Base-by-base conservation (phyloP, 2,888 invertebrate species). In the Polyploca ridens region DNA sequence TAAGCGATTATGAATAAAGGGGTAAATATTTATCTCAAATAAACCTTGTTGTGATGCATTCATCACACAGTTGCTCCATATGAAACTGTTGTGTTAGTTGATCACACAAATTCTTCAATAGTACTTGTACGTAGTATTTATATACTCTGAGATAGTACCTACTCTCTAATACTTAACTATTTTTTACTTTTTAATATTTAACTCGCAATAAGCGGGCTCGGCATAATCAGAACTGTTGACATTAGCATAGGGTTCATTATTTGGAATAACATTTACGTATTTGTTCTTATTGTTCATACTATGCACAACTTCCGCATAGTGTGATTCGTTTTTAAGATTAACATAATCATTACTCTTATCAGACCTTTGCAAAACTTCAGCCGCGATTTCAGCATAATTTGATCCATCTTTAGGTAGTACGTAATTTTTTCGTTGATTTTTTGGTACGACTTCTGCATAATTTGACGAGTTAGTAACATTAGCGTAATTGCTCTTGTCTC, bases 181-280 rank as follows among this genome's bases (percentile, higher is more conserved):
- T 54, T 54, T 19, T 54, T 54, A 19, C 10, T 54, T 54, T 10
- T 19, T 54, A 16, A 54, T 3, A 49, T 54, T 54, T 10, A 54
- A 54, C 54, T 54, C 54, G 6, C 54, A 54, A 54, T 54, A 54
- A 54, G 54, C 19, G 10, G 54, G 54, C 19, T 54, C 54, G 54
- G 54, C 19, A 19, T 54, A 54, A 54, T 54, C 54, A 54, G 54
- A 54, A n/a, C 54, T 54, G 14, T n/a, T 49, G 5, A 14, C 16
- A 54, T 54, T 54, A 10, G n/a, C 54, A 10, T 54, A 54, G 19
- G 54, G 54, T 19, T 54, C 54, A 54, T 54, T 19, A 54, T 54
- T 54, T 0, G 54, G 19, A 7, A 54, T 10, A 10, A 54, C 54
- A 19, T 54, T 54, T 10, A 54, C 54, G 54, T 54, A 54, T 54